These are phyloP conservation scores for Drosophila sordidula DNA, from an alignment of 2,888 invertebrate species.

Conservation along the genomic window DNA sequence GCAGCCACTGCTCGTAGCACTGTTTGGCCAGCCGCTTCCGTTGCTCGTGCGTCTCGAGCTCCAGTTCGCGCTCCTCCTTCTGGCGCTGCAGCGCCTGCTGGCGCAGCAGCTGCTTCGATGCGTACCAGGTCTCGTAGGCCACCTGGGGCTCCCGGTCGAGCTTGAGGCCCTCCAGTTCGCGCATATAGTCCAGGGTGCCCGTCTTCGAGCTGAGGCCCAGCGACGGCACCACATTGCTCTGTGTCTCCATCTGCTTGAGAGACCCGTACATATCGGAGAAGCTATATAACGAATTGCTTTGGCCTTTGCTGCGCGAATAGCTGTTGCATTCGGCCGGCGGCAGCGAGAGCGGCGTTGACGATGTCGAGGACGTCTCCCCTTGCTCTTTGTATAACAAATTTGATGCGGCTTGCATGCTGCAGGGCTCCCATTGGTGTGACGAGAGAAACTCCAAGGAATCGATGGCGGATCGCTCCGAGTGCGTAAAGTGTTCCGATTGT, in stretches of 20 bases:
- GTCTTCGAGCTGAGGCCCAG: constrained; percentile 72
- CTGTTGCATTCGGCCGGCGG: constrained; percentile 15
- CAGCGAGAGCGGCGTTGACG: constrained; percentile 40
- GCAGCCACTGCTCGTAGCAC: constrained; percentile 80
- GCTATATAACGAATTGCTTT: constrained; percentile 19
- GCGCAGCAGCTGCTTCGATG: constrained; percentile 72
- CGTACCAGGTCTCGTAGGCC: constrained; percentile 82
- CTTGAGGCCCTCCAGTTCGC: constrained; percentile 23
- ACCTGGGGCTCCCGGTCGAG: constrained; percentile 57
- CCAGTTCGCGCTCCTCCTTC: constrained; percentile 43
- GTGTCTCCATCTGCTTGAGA: constrained; percentile 37
- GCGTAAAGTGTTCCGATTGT: not conserved
- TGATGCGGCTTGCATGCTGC: constrained; percentile 1
- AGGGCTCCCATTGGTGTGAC: constrained; percentile 12
- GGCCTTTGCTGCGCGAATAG: not conserved
- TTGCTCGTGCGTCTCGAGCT: constrained; percentile 49
- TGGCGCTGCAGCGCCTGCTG: constrained; percentile 27
- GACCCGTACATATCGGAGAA: constrained; percentile 40
- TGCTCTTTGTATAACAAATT: constrained; percentile 7
- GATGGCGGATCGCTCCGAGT: not conserved
- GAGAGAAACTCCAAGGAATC: not conserved
- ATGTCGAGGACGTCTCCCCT: constrained; percentile 24
- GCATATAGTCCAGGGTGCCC: constrained; percentile 38
- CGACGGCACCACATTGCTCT: constrained; percentile 69
- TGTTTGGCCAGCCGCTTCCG: constrained; percentile 70